A percentile compares a stretch with the other conserved stretches of the same genome.
Conservation (phyloP, 2,797 vertebrate genomes). For the Enteromius trimaculatus region DNA sequence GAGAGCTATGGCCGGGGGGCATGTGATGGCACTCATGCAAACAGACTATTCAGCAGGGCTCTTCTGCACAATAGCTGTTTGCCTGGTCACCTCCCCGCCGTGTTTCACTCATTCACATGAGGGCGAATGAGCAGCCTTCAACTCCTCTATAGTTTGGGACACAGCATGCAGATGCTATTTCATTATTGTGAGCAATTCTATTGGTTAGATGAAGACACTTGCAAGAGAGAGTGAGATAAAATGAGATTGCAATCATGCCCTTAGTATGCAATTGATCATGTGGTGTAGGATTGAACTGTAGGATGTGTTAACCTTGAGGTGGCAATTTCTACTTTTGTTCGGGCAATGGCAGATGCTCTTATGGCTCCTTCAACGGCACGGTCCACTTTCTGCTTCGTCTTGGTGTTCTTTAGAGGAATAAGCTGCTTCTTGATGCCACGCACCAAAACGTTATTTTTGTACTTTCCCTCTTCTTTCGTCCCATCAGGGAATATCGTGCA, state of each 20-base stretch:
- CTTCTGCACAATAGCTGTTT: slow-evolving; percentile 36
- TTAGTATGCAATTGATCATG: not conserved
- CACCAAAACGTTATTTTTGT: slow-evolving; percentile 93
- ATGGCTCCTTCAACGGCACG: slow-evolving; percentile 91
- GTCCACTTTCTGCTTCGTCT: slow-evolving; percentile 96
- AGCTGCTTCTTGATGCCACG: slow-evolving; percentile 92
- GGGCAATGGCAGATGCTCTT: slow-evolving; percentile 89
- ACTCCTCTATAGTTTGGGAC: not conserved
- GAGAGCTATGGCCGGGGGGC: slow-evolving; percentile 44
- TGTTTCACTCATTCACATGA: slow-evolving; percentile 25
- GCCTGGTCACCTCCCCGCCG: not conserved
- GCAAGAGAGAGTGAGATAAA: not conserved
- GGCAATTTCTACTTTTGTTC: slow-evolving; percentile 97
- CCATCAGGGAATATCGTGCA: slow-evolving; percentile 93
- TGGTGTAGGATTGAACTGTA: slow-evolving; percentile 2
- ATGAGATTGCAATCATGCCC: not conserved
- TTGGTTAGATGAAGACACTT: not conserved
- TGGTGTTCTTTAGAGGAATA: slow-evolving; percentile 91
- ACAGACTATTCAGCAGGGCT: slow-evolving; percentile 46
- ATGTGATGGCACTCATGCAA: slow-evolving; percentile 51
- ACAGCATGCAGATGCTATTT: not conserved
- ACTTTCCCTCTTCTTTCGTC: slow-evolving; percentile 93
- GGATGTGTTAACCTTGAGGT: slow-evolving; percentile 85
- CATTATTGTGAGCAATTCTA: not conserved
- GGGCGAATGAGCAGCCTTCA: not conserved